A percentile compares a stretch with the other conserved stretches of the same genome.
Evolutionary conservation across 2,888 invertebrate genomes (phyloP).

Genomic region (Xylota sylvarum): DNA sequence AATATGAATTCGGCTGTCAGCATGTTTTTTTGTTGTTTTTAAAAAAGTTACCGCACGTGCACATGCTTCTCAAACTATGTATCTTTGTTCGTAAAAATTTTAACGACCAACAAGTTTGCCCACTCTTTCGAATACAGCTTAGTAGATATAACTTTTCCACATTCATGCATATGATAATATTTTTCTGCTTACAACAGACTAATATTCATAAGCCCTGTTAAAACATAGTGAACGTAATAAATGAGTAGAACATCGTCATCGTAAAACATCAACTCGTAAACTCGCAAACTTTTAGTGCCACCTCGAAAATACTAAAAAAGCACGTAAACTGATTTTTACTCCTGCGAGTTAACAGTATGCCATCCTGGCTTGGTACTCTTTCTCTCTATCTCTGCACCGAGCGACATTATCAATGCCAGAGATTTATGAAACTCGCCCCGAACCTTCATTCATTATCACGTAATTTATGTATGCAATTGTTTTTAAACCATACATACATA

Average conservation of each 20-base stretch:
- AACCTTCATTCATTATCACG: constrained; percentile 75
- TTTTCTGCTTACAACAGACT: constrained; percentile 8
- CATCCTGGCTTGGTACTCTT: not conserved
- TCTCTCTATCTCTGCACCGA: not conserved
- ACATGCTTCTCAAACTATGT: not conserved
- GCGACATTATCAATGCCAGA: constrained; percentile 71
- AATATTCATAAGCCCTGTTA: constrained; percentile 45
- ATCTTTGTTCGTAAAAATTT: constrained; percentile 1
- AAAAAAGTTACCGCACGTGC: not conserved
- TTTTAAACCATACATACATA: constrained; percentile 38
- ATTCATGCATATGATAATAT: constrained; percentile 24
- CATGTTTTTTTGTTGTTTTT: not conserved
- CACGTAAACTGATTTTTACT: constrained; percentile 69
- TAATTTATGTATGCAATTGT: constrained; percentile 77
- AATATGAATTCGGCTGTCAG: not conserved
- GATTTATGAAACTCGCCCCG: constrained; percentile 73
- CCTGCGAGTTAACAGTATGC: constrained; percentile 29
- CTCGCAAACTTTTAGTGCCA: constrained; percentile 67
- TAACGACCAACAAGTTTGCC: constrained; percentile 3
- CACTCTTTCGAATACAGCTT: not conserved
- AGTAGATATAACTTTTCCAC: not conserved
- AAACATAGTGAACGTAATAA: constrained; percentile 54
- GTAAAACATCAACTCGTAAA: constrained; percentile 65
- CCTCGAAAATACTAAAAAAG: constrained; percentile 70
- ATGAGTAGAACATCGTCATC: constrained; percentile 65